Evolutionary conservation across 2,888 invertebrate genomes (phyloP).

Genomic region (Brachyopa scutellaris): DNA sequence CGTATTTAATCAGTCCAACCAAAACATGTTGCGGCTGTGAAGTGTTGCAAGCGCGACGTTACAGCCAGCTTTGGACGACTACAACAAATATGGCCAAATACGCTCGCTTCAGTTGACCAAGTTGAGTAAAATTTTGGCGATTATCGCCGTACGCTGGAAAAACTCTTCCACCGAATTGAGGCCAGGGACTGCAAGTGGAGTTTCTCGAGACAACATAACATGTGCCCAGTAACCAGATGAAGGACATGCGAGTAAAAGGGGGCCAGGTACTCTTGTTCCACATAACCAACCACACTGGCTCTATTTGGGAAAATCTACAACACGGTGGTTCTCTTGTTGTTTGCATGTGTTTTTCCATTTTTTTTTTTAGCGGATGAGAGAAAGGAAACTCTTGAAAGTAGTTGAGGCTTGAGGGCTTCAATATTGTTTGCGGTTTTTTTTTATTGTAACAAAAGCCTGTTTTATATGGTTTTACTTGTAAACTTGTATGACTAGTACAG

Average conservation of each 20-base stretch:
- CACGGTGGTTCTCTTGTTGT: constrained; percentile 8
- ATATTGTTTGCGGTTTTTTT: constrained; percentile 3
- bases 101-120: constrained; percentile 25
- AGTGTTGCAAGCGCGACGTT: constrained; percentile 17
- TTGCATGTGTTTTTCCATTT: constrained; percentile 22
- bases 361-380: background rate
- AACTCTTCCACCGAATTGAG: constrained; percentile 21
- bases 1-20: constrained; percentile 58
- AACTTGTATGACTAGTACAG: constrained; percentile 16
- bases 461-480: background rate
- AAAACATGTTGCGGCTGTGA: constrained; percentile 56
- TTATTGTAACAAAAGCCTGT: constrained; percentile 32
- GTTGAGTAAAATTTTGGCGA: constrained; percentile 29
- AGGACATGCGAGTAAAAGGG: constrained; percentile 33
- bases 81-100: constrained; percentile 41
- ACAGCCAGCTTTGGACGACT: too few relatives aligned
- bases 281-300: constrained; percentile 20
- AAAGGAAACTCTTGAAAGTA: constrained; percentile 32
- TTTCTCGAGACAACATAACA: background rate
- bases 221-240: constrained; percentile 41
- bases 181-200: constrained; percentile 43
- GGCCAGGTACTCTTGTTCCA: constrained; percentile 44
- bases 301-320: constrained; percentile 32
- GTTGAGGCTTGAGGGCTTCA: too few relatives aligned
- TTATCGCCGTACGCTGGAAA: constrained; percentile 5